Base-by-base conservation (phyloP, 2,113 vertebrate species). In the Tympanuchus pallidicinctus region DNA sequence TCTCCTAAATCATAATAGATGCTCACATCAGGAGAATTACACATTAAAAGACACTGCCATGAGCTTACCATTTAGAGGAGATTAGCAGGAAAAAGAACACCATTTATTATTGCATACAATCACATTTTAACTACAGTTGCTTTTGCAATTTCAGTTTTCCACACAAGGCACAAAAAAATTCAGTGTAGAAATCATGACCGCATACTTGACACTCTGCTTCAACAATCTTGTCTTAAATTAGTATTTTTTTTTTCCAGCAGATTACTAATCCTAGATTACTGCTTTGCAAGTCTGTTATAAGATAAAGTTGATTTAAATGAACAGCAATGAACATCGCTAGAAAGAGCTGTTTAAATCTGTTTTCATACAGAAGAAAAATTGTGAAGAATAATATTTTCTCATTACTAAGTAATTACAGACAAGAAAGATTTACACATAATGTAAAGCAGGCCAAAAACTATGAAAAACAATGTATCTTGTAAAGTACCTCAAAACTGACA, bases 231-330 rank as follows among this genome's bases (percentile, higher is more conserved):
- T 71, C 60, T 69, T 83, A 82, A 86, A 84, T 84, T 43, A 86
- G 79, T 42, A 30, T 52, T 14, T 66, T 52, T 50, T 50, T 24
- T 50, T 25, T 28, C 63, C 77, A 86, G 40, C 40, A 88, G 52
- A 78, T 79, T 80, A 76, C 75, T 78, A 57, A 80, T 93, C 27
- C 74, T 69, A 83, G 56, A 82, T 73, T 81, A 50, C 20, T 63
- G 72, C 45, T 57, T 38, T 38, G 38, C 38, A 38, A 38, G 38
- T 38, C 38, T 38, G 38, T 38, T 38, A 38, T 38, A 38, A 38
- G 38, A 38, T 38, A 38, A 38, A 38, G 38, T 38, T 38, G 38
- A 93, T 89, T 94, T 84, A 94, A 93, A 94, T 45, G 91, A 72
- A 84, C 18, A 77, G 47, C 32, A 50, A 93, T 91, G 78, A 92